Conservation (phyloP, 2,113 vertebrate species). For the Dicentrarchus labrax region DNA sequence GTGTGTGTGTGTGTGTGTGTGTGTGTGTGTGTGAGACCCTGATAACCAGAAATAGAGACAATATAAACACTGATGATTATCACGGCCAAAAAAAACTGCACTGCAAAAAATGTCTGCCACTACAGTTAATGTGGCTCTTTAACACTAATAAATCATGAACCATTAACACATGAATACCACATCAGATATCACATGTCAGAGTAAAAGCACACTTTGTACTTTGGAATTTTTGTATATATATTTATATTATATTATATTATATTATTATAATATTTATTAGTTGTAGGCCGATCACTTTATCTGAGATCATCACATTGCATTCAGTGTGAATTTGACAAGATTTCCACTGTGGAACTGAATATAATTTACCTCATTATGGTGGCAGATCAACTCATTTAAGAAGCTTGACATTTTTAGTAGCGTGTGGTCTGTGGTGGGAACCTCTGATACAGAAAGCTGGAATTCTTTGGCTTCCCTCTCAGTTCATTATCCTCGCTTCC, state of each 20-base stretch:
- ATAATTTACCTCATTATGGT: not conserved
- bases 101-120: slow-evolving; percentile 18
- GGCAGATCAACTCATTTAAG: not conserved
- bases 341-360: not conserved
- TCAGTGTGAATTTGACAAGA: not conserved
- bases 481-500: slow-evolving; percentile 86
- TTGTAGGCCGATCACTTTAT: not conserved
- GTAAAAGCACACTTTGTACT: not conserved
- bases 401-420: not conserved
- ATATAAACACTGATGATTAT: slow-evolving; percentile 55
- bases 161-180: not conserved
- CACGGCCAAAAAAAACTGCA: not conserved
- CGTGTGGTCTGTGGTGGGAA: slow-evolving; percentile 14
- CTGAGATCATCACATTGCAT: not conserved
- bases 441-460: slow-evolving; percentile 2
- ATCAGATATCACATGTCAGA: not conserved
- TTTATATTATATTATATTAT: too few species aligned
- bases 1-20: slow-evolving; percentile 7
- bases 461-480: slow-evolving; percentile 84
- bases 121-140: not conserved
- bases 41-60: slow-evolving; percentile 57
- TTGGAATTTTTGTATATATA: too few species aligned
- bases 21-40: slow-evolving; percentile 7
- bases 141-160: not conserved
- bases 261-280: too few species aligned